Percentiles rank a stretch among this genome's conserved stretches.
These are phyloP conservation scores for Cercopithecus diana DNA, from an alignment of 2,797 vertebrate species.

Conservation along the genomic window DNA sequence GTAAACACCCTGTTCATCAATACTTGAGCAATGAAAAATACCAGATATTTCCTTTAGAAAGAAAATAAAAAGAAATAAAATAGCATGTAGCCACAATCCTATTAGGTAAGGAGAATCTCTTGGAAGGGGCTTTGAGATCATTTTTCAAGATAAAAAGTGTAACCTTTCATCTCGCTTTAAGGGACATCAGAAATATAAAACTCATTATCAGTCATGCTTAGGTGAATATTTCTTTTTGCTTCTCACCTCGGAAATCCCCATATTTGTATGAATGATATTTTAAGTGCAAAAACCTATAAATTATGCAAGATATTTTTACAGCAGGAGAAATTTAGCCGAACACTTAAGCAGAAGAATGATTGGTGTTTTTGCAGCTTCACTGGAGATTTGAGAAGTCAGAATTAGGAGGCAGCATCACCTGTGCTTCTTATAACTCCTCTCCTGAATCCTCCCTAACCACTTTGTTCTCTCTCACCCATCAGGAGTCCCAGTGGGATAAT, in stretches of 20 bases:
- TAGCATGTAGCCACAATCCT: not conserved
- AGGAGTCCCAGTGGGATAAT: not conserved
- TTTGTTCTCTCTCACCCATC: not conserved
- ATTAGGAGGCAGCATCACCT: rapidly evolving
- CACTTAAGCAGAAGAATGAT: not conserved
- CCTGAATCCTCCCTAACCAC: rapidly evolving
- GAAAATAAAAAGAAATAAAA: not conserved
- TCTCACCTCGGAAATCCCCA: not conserved
- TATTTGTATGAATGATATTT: not conserved
- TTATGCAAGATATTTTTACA: conserved; percentile 30
- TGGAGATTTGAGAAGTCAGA: not conserved
- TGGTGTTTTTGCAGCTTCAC: not conserved
- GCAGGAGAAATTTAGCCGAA: not conserved
- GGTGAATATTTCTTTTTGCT: not conserved
- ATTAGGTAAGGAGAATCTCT: not conserved
- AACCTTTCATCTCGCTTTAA: not conserved
- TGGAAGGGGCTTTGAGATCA: not conserved
- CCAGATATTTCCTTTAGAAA: not conserved
- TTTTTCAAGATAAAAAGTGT: not conserved
- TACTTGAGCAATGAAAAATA: conserved; percentile 38
- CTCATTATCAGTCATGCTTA: not conserved
- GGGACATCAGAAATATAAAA: not conserved
- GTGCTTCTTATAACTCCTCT: rapidly evolving
- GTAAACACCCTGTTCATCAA: conserved; percentile 63
- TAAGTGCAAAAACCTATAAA: conserved; percentile 7